phyloP scores from a whole-genome alignment of 2,113 vertebrate species.

The Smithornis capensis region DNA sequence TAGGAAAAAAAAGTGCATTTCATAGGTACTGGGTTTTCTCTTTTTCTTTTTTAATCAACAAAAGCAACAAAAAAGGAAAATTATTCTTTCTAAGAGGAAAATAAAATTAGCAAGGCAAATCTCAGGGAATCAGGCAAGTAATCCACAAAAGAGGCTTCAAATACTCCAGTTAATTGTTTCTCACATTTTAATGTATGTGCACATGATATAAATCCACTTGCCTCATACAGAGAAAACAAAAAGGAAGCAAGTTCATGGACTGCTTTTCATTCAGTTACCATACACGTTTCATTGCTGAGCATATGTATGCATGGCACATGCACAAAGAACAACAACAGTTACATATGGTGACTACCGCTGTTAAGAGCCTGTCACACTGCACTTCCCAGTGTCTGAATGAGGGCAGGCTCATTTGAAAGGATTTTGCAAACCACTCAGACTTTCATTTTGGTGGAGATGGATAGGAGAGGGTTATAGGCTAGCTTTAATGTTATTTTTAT shows the following conservation, averaged over 20 bases:
- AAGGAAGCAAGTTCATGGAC: neutral
- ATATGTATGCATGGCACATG: neutral
- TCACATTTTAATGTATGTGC: neutral
- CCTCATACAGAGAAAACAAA: neutral
- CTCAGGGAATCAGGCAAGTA: neutral
- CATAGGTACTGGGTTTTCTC: neutral
- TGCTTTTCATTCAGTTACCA: conserved; percentile 33
- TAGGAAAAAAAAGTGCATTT: neutral
- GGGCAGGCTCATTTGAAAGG: neutral
- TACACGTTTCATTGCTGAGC: neutral
- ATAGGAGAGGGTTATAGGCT: neutral
- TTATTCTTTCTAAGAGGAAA: neutral
- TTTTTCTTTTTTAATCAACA: neutral
- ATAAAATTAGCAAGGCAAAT: neutral
- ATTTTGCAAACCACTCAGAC: conserved; percentile 10
- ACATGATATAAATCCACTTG: neutral
- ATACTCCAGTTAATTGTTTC: conserved; percentile 2
- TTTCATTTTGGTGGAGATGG: neutral
- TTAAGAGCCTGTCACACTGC: neutral
- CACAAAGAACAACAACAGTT: neutral
- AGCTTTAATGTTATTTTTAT: conserved; percentile 7
- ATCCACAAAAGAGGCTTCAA: conserved; percentile 5
- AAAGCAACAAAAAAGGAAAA: neutral
- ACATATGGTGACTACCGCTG: neutral
- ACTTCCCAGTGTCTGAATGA: neutral